A percentile compares a stretch with the other conserved stretches of the same genome.
These are phyloP conservation scores for Sylvia atricapilla DNA, from an alignment of 2,113 vertebrate species.

Conservation along the genomic window DNA sequence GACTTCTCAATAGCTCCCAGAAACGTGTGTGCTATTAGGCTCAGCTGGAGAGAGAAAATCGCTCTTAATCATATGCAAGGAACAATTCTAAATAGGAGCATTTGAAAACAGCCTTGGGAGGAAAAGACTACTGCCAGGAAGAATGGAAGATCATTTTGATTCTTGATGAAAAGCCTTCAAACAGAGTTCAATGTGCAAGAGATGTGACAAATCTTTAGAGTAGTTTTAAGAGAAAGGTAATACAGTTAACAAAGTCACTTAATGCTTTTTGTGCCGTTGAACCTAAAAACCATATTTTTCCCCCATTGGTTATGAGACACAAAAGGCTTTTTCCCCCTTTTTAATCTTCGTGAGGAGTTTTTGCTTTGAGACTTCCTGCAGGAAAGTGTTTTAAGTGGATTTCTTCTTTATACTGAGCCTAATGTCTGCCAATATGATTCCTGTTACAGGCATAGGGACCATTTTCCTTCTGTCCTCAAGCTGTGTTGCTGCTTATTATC, in stretches of 20 bases:
- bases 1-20: constrained; percentile 1
- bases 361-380: constrained; percentile 41
- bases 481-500: constrained; percentile 59
- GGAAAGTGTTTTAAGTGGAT: constrained; percentile 46
- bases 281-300: background rate
- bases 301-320: background rate
- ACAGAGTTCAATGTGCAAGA: background rate
- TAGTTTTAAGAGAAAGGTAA: constrained; percentile 14
- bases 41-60: background rate
- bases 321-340: background rate
- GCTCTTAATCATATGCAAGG: constrained; percentile 14
- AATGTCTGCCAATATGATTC: constrained; percentile 45
- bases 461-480: constrained; percentile 64
- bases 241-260: background rate
- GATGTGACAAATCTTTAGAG: constrained; percentile 6
- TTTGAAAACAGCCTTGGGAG: constrained; percentile 24
- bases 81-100: constrained; percentile 29
- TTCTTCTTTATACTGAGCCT: constrained; percentile 2
- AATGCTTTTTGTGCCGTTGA: constrained; percentile 15
- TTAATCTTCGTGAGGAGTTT: constrained; percentile 12
- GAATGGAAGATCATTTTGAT: background rate
- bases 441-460: constrained; percentile 1
- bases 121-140: background rate
- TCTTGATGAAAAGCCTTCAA: background rate
- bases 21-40: background rate